Conservation (phyloP, 1,140 invertebrate species). For the Heterodera carotae region DNA sequence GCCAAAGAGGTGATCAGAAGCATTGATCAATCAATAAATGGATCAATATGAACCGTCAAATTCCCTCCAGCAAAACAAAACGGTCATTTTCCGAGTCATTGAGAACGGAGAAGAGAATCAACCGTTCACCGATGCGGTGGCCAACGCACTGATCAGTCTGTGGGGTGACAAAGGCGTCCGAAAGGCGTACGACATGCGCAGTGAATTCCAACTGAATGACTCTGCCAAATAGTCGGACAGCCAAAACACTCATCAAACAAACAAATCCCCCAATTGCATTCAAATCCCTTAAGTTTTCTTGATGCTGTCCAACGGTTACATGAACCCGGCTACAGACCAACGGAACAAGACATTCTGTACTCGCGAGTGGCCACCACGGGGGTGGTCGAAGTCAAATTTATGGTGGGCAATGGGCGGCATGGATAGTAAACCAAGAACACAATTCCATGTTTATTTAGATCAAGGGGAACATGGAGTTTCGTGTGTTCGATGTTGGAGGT, state of each 20-base stretch:
- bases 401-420: not conserved
- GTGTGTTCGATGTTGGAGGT: constrained; percentile 90
- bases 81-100: constrained; percentile 45
- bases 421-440: not conserved
- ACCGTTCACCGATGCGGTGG: constrained; percentile 49
- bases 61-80: constrained; percentile 43
- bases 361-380: constrained; percentile 89
- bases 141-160: constrained; percentile 42
- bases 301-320: constrained; percentile 92
- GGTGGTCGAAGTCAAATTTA: constrained; percentile 55
- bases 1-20: constrained; percentile 28
- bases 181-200: constrained; percentile 59
- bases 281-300: constrained; percentile 77
- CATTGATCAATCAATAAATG: not conserved
- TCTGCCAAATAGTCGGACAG: constrained; percentile 62
- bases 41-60: not conserved
- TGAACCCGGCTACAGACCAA: constrained; percentile 85
- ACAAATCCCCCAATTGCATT: not conserved
- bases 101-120: constrained; percentile 53
- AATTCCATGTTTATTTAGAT: not conserved
- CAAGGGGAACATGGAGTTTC: constrained; percentile 65
- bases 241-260: not conserved
- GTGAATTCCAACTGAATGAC: constrained; percentile 60
- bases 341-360: constrained; percentile 92
- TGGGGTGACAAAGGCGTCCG: constrained; percentile 58